These are phyloP conservation scores for Taurulus bubalis DNA, from an alignment of 2,113 vertebrate genomes.

Conservation along the genomic window DNA sequence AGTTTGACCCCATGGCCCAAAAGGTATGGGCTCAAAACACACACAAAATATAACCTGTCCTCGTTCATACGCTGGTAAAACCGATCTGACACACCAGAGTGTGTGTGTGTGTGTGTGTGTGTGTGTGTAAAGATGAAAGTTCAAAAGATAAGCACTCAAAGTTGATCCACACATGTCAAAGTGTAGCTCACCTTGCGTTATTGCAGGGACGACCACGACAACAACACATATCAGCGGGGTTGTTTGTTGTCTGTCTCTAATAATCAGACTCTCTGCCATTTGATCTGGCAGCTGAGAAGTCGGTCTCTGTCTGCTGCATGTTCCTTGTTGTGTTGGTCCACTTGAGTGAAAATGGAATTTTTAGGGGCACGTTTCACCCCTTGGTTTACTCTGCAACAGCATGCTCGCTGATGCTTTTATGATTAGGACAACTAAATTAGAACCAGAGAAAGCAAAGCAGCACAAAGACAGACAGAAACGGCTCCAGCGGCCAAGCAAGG, in stretches of 20 bases:
- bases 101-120: not conserved
- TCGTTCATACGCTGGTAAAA: not conserved
- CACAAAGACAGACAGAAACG: constrained; percentile 21
- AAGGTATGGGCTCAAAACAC: constrained; percentile 17
- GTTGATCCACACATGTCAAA: constrained; percentile 37
- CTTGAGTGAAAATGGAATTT: constrained; percentile 80
- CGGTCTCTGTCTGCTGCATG: constrained; percentile 50
- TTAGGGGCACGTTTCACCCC: constrained; percentile 74
- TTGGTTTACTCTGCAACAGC: constrained; percentile 65
- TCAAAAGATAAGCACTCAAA: constrained; percentile 23
- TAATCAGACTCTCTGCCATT: constrained; percentile 68
- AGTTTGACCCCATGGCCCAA: constrained; percentile 29
- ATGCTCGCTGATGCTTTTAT: constrained; percentile 77
- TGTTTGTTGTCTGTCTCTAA: constrained; percentile 69
- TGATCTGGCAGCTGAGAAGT: constrained; percentile 66
- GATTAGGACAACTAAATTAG: constrained; percentile 78
- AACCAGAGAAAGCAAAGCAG: constrained; percentile 66
- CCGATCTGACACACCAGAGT: constrained; percentile 5
- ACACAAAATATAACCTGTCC: constrained; percentile 5
- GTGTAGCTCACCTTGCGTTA: constrained; percentile 50
- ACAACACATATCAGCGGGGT: constrained; percentile 43
- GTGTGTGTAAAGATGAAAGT: constrained; percentile 21
- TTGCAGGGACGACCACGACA: constrained; percentile 43
- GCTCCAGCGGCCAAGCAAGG: constrained; percentile 19
- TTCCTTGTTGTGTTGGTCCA: constrained; percentile 70